Evolutionary conservation across 2,888 invertebrate species (phyloP).

Genomic region (Oligia fasciuncula): DNA sequence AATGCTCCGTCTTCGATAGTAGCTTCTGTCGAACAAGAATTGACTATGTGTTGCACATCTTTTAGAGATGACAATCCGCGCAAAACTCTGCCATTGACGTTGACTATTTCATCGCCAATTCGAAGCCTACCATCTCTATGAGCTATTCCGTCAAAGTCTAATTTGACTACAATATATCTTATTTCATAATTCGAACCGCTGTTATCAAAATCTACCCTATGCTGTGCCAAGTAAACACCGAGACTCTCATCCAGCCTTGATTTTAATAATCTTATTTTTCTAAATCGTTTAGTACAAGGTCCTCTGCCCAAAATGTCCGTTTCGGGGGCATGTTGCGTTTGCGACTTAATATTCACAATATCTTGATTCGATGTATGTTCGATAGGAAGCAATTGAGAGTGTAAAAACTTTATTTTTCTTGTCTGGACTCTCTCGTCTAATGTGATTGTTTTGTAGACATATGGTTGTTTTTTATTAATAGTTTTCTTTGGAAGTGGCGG

Average conservation of each 20-base stretch:
- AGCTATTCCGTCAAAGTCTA: constrained; percentile 92
- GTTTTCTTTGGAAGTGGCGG: constrained; percentile 88
- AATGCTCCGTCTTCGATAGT: constrained; percentile 79
- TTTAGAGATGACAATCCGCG: constrained; percentile 92
- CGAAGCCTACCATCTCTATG: constrained; percentile 95
- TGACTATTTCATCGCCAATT: constrained; percentile 96
- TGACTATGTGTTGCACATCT: constrained; percentile 91
- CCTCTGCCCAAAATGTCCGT: constrained; percentile 88
- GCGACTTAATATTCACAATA: constrained; percentile 78
- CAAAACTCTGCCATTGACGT: constrained; percentile 95
- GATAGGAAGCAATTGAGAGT: constrained; percentile 83
- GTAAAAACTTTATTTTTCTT: constrained; percentile 87
- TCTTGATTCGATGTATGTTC: constrained; percentile 80
- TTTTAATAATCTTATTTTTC: constrained; percentile 92
- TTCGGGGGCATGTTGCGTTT: constrained; percentile 76
- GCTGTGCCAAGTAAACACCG: constrained; percentile 93
- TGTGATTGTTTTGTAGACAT: constrained; percentile 86
- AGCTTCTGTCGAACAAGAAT: constrained; percentile 88
- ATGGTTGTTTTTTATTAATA: constrained; percentile 83
- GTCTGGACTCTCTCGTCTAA: constrained; percentile 88
- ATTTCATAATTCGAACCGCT: constrained; percentile 90
- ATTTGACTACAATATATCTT: constrained; percentile 91
- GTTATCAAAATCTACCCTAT: constrained; percentile 89
- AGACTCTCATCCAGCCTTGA: constrained; percentile 92
- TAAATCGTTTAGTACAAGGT: constrained; percentile 91